Conservation (phyloP, 2,888 invertebrate species). For the Vandiemenella viatica region DNA sequence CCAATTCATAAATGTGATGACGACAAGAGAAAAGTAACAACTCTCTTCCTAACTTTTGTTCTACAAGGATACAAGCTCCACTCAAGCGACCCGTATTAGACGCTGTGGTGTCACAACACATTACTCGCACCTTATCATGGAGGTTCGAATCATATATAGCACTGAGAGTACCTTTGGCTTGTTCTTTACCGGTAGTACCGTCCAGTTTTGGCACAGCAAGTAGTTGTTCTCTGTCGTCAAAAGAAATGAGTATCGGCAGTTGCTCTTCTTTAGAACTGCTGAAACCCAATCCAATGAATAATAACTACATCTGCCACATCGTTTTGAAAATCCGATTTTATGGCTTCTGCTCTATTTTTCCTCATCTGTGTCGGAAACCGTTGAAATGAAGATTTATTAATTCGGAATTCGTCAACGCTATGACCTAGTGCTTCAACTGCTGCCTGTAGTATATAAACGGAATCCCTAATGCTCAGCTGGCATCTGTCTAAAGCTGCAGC, state of each 20-base stretch:
- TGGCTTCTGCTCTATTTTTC: constrained; percentile 20
- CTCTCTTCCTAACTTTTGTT: constrained; percentile 19
- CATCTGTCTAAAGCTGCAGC: constrained; percentile 17
- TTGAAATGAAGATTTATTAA: constrained; percentile 18
- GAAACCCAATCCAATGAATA: background rate
- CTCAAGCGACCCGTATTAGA: constrained; percentile 19
- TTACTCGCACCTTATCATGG: constrained; percentile 16
- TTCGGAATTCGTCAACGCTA: constrained; percentile 20
- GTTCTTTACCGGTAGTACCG: background rate
- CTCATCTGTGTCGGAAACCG: constrained; percentile 11
- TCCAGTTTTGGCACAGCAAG: background rate
- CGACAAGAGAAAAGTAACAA: constrained; percentile 19
- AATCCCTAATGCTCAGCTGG: constrained; percentile 16
- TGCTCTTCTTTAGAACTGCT: background rate
- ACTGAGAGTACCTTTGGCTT: background rate
- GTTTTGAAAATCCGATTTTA: constrained; percentile 23
- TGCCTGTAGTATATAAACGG: constrained; percentile 20
- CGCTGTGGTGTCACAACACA: constrained; percentile 21
- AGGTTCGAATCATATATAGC: constrained; percentile 18
- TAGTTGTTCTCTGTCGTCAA: background rate
- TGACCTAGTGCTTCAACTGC: constrained; percentile 18
- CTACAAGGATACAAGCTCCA: constrained; percentile 19
- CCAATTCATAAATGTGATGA: constrained; percentile 21
- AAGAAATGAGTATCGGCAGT: background rate
- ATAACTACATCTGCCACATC: constrained; percentile 4